These are phyloP conservation scores for Microplitis mediator DNA, from an alignment of 1,140 invertebrate genomes.

Conservation along the genomic window DNA sequence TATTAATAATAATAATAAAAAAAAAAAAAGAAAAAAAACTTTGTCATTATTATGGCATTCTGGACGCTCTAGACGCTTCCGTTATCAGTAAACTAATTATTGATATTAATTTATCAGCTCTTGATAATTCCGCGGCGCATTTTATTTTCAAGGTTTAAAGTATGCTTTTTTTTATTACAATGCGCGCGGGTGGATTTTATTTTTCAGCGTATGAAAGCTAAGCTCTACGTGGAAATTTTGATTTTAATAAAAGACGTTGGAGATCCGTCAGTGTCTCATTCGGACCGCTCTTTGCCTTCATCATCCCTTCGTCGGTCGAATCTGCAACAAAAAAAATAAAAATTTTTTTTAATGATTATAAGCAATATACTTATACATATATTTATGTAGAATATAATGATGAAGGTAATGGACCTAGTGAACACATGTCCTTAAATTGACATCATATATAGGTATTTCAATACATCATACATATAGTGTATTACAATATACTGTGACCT, in stretches of 20 bases:
- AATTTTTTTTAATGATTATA: conserved; percentile 3
- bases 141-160: too few relatives aligned
- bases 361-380: background rate
- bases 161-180: too few relatives aligned
- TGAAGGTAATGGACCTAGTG: too few relatives aligned
- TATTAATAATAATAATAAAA: too few relatives aligned
- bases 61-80: conserved; percentile 42
- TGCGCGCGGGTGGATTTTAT: background rate
- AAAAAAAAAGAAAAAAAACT: conserved; percentile 39
- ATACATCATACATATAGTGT: too few relatives aligned
- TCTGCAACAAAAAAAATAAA: conserved; percentile 25
- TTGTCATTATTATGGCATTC: conserved; percentile 64
- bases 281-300: conserved; percentile 21
- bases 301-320: conserved; percentile 30
- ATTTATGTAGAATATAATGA: too few relatives aligned
- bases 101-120: background rate
- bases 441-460: too few relatives aligned
- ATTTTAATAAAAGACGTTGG: conserved; percentile 12
- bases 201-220: background rate
- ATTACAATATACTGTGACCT: too few relatives aligned
- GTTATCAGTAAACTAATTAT: background rate
- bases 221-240: conserved; percentile 13
- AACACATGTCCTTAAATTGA: too few relatives aligned
- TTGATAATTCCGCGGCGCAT: background rate
- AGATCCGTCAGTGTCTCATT: conserved; percentile 22